Base-by-base conservation (phyloP, 2,113 vertebrate species). In the Geococcyx californianus region DNA sequence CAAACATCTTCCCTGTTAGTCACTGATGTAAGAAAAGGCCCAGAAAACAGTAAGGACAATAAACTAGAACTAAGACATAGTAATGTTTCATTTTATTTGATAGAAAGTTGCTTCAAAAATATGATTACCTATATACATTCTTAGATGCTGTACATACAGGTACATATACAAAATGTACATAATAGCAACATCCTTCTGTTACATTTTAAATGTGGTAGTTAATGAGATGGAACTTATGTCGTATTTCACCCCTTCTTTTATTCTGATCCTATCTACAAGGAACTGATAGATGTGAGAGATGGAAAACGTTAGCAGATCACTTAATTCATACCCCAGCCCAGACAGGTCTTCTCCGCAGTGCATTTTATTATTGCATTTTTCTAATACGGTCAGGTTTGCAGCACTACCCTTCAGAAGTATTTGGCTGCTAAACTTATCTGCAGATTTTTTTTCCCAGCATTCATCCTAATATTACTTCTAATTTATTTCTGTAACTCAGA, bases 51-150 rank as follows among this genome's bases (percentile, higher is more conserved):
- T 24, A 66, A 84, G 36, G 31, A 74, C 56, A 76, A 40, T 33
- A 80, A 87, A 89, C 55, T 4, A 87, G 23, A 80, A 78, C 19
- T 29, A 88, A 95, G 44, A 82, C 4, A 5, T 87, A 95, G 45
- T 91, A 93, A 85, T 38, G 21, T 78, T 95, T 84, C 13, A 33
- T 92, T 97, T 96, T 97, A 96, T 96, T 96, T 94, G 76, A 81
- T 96, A 97, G 79, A 97, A 96, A 97, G 83, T 84, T 0, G 3
- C 36, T 93, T 97, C 49, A 96, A 97, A 96, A 97, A 97, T 96
- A 97, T 72, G 47, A 68, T 87, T 89, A 95, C 25, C 15, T 95
- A 89, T 96, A 87, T 94, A 97, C 92, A 96, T 75, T 93, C 60
- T 88, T 67, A 86, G 87, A 92, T 72, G 76, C 93, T 95, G 69